Conservation (phyloP, 2,113 vertebrate species). For the Istiophorus platypterus region DNA sequence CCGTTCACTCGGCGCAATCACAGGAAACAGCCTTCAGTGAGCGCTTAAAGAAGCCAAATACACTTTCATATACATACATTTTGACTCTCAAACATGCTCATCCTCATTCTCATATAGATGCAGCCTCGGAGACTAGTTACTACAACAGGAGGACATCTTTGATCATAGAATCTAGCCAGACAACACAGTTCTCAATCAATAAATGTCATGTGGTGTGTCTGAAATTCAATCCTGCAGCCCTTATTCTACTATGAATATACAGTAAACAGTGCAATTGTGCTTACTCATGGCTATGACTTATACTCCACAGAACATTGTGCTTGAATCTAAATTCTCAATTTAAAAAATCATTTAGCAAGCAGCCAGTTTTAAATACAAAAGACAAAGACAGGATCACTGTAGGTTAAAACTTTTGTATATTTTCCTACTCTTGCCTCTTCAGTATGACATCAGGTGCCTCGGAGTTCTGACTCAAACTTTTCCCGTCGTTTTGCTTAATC, state of each 20-base stretch:
- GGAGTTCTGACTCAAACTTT: neutral
- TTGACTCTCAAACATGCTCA: neutral
- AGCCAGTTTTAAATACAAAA: neutral
- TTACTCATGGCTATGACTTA: neutral
- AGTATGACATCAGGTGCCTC: neutral
- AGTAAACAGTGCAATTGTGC: constrained; percentile 36
- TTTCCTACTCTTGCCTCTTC: neutral
- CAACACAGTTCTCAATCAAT: neutral
- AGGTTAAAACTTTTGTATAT: neutral
- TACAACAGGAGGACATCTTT: neutral
- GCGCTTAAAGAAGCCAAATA: constrained; percentile 6
- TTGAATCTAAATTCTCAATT: neutral
- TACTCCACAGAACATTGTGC: neutral
- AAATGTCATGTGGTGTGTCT: neutral
- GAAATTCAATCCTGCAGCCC: constrained; percentile 35
- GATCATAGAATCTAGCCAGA: neutral
- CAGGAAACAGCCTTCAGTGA: constrained; percentile 34
- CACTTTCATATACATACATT: neutral
- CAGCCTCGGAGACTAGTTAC: neutral
- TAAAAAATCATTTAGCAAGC: neutral
- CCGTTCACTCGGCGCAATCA: constrained; percentile 18
- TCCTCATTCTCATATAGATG: neutral
- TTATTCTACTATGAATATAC: constrained; percentile 31
- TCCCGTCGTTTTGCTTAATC: neutral
- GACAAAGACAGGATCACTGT: neutral